Evolutionary conservation across 1,140 invertebrate genomes (phyloP).

Genomic region (Drosophila simulans): DNA sequence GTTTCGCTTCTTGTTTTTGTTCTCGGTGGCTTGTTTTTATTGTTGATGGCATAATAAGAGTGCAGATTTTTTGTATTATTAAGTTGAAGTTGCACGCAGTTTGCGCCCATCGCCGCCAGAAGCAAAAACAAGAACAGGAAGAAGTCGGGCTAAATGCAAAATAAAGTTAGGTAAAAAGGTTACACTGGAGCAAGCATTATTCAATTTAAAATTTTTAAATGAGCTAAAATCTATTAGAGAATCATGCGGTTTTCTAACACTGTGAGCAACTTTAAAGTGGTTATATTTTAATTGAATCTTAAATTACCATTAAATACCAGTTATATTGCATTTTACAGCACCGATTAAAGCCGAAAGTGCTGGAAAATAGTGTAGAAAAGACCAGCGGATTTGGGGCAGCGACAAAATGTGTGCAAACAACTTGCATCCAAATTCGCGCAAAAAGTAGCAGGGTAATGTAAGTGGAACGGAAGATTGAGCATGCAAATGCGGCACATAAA

Average conservation of each 20-base stretch:
- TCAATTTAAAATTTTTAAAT: too few species aligned
- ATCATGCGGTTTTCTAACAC: background rate
- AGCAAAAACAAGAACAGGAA: conserved; percentile 16
- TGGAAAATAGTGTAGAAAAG: background rate
- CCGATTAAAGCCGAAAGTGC: conserved; percentile 23
- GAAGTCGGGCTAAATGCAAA: conserved; percentile 40
- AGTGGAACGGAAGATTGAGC: conserved; percentile 14
- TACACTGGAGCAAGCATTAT: background rate
- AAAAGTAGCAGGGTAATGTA: background rate
- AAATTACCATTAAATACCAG: background rate
- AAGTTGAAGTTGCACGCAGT: conserved; percentile 77
- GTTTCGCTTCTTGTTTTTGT: conserved; percentile 39
- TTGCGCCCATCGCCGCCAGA: conserved; percentile 48
- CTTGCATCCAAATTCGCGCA: conserved; percentile 32
- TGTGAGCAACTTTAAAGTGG: background rate
- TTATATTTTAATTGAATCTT: background rate
- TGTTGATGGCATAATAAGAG: conserved; percentile 78
- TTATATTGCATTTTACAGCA: background rate
- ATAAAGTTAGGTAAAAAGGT: conserved; percentile 40
- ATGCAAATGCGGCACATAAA: conserved; percentile 28
- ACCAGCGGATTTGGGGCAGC: conserved; percentile 21
- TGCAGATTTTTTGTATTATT: conserved; percentile 72
- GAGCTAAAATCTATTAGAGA: background rate
- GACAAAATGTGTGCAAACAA: conserved; percentile 10
- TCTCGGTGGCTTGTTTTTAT: conserved; percentile 62